Conservation (phyloP, 1,140 invertebrate species). For the Eumaeus atala region DNA sequence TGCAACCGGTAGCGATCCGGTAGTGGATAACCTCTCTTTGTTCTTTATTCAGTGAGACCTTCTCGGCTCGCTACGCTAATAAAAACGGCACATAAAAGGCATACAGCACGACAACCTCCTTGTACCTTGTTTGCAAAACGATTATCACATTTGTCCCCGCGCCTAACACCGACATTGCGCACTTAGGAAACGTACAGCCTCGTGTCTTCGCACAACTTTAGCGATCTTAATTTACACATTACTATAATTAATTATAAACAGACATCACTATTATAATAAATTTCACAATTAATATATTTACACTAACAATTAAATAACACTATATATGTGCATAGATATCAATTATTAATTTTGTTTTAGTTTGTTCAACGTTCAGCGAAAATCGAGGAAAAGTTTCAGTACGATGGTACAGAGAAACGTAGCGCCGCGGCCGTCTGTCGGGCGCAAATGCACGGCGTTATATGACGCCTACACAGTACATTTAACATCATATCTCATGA, state of each 20-base stretch:
- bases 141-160: constrained; percentile 60
- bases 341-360: background rate
- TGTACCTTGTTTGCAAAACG: constrained; percentile 60
- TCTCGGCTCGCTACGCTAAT: constrained; percentile 47
- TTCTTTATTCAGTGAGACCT: constrained; percentile 41
- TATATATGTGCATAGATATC: background rate
- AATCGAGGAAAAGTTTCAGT: constrained; percentile 41
- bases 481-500: background rate
- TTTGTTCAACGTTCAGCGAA: background rate
- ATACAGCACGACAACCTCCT: constrained; percentile 41
- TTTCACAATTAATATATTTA: background rate
- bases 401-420: constrained; percentile 27
- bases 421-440: constrained; percentile 35
- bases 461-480: constrained; percentile 24
- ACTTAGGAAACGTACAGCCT: constrained; percentile 56
- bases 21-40: constrained; percentile 36
- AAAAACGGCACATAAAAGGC: constrained; percentile 44
- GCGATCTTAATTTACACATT: constrained; percentile 1
- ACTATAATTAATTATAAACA: background rate
- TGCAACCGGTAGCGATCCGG: constrained; percentile 19
- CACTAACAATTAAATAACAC: background rate
- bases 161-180: constrained; percentile 64
- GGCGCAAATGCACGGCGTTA: constrained; percentile 38
- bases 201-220: constrained; percentile 1
- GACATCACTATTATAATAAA: background rate